Base-by-base conservation (phyloP, 2,113 vertebrate species). In the Etheostoma spectabile region DNA sequence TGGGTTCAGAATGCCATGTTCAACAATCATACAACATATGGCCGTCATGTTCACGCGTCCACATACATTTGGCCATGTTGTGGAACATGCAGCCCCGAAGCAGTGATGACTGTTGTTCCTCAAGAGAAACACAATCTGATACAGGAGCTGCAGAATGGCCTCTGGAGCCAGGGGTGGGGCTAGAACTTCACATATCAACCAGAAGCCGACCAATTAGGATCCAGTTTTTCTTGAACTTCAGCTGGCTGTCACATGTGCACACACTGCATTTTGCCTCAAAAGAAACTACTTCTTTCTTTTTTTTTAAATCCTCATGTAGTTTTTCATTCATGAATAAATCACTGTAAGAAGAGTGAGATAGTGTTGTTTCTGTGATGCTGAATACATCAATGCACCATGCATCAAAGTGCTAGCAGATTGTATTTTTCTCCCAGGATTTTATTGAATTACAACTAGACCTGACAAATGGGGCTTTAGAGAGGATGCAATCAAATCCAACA, bases 361-460 rank as follows among this genome's bases (percentile, higher is more conserved):
- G 21, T 35, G 16, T 38, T 35, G 33, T 38, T 56, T 70, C n/a
- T 42, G 27, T 19, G 8, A 38, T 52, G 10, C 33, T 30, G 24
- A 35, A 38, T 8, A 51, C 21, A 59, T 59, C 63, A 48, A 7
- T n/a, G n/a, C n/a, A n/a, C n/a, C n/a, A n/a, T n/a, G n/a, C n/a
- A n/a, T 30, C 38, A 6, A 30, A 61, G 22, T 66, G 56, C 33
- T 24, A 19, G 35, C 59, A 56, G 49, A 21, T 63, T 27, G 10
- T 55, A 5, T 65, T 52, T 46, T 35, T 6, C 14, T 24, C 57
- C 35, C 1, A 1, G 65, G 68, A 74, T 22, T 67, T 35, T 6
- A 80, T 73, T 66, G 18, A 57, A 77, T 77, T 66, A 55, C 27
- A 11, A 49, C 70, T 51, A 71, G 30, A 76, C 55, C 66, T 63